These are phyloP conservation scores for Chymomyza caudatula DNA, from an alignment of 2,888 invertebrate species.

Conservation along the genomic window DNA sequence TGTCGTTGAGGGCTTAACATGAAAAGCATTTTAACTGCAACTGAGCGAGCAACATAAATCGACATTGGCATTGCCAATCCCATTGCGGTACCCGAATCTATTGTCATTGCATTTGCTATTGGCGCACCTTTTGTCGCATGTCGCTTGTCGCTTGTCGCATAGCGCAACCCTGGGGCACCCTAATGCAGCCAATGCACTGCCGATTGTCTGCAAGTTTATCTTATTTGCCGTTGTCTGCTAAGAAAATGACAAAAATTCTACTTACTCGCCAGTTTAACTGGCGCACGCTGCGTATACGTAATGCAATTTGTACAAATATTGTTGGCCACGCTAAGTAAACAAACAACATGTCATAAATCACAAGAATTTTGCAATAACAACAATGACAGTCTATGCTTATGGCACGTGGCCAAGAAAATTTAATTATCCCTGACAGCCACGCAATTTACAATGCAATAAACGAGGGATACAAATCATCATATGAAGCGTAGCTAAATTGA, in stretches of 20 bases:
- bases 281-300: neutral
- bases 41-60: conserved; percentile 48
- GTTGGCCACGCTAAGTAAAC: neutral
- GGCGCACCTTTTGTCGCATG: neutral
- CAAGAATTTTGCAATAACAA: neutral
- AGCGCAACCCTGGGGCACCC: neutral
- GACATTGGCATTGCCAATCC: conserved; percentile 2
- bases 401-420: neutral
- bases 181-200: too few species aligned
- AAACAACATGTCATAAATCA: neutral
- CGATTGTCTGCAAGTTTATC: too few species aligned
- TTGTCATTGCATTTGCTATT: neutral
- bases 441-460: neutral
- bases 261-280: too few species aligned
- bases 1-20: conserved; percentile 43
- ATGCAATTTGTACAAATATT: neutral
- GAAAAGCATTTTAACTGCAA: conserved; percentile 65
- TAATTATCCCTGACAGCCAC: neutral
- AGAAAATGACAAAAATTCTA: too few species aligned
- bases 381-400: neutral
- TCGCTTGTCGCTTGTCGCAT: too few species aligned
- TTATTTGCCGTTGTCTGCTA: too few species aligned
- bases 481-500: neutral
- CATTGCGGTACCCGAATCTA: neutral
- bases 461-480: neutral